A percentile compares a stretch with the other conserved stretches of the same genome.
Conservation (phyloP, 35 echinoderm and acorn worm species). For the Eucidaris tribuloides region DNA sequence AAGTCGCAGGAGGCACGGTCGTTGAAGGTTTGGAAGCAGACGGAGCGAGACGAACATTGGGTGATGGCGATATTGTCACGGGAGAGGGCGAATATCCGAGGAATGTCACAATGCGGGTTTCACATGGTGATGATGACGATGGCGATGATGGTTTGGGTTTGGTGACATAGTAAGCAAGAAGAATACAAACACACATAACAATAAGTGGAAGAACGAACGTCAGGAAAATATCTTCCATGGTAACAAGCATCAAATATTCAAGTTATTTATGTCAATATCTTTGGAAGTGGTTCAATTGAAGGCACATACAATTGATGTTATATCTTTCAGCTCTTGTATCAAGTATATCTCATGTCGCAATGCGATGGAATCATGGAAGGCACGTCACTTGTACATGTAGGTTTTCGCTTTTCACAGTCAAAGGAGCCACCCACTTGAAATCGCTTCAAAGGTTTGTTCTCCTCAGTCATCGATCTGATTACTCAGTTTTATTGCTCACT, state of each 20-base stretch:
- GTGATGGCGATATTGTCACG: background rate
- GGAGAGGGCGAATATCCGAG: background rate
- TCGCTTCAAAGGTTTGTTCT: too few species aligned
- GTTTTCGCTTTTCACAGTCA: too few species aligned
- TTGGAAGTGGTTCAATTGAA: conserved; percentile 12
- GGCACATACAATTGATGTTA: background rate
- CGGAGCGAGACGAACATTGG: background rate
- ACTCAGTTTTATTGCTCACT: too few species aligned
- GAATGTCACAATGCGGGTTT: background rate
- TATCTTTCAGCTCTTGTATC: background rate
- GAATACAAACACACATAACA: conserved; percentile 6
- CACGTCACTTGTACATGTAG: background rate
- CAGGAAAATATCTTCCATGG: background rate
- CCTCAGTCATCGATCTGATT: too few species aligned
- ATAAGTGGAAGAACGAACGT: conserved; percentile 2
- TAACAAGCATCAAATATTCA: background rate
- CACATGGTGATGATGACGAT: background rate
- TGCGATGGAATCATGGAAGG: too few species aligned
- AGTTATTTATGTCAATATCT: background rate
- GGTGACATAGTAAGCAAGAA: conserved; percentile 12
- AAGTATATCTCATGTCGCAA: background rate
- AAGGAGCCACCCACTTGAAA: too few species aligned
- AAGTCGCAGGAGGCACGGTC: background rate
- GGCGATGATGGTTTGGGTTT: background rate
- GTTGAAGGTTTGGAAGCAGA: background rate